These are phyloP conservation scores for Alectoris magna DNA, from an alignment of 2,797 vertebrate genomes.

Conservation along the genomic window DNA sequence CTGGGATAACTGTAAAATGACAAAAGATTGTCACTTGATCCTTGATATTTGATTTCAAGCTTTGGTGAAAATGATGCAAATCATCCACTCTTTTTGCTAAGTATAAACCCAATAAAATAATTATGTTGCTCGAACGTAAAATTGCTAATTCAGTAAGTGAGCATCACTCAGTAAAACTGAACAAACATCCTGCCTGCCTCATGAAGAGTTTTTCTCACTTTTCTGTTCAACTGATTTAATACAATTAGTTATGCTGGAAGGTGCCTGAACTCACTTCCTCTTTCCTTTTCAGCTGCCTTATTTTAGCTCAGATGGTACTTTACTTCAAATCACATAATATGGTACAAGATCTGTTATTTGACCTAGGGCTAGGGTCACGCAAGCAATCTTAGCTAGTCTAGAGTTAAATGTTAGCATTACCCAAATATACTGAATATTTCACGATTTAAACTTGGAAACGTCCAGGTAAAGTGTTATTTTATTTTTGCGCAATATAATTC, in stretches of 20 bases:
- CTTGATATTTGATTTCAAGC: slow-evolving; percentile 18
- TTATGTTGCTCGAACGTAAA: background rate
- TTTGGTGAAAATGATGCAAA: background rate
- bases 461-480: slow-evolving; percentile 43
- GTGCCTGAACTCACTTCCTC: slow-evolving; percentile 65
- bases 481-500: slow-evolving; percentile 19
- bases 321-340: slow-evolving; percentile 54
- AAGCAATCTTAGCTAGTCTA: slow-evolving; percentile 39
- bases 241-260: slow-evolving; percentile 7
- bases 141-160: background rate
- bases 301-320: slow-evolving; percentile 62
- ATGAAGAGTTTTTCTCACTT: slow-evolving; percentile 47
- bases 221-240: slow-evolving; percentile 60
- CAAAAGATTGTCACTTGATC: background rate
- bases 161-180: background rate
- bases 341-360: slow-evolving; percentile 64
- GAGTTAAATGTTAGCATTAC: slow-evolving; percentile 61
- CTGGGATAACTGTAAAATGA: slow-evolving; percentile 5
- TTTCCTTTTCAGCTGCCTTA: slow-evolving; percentile 71
- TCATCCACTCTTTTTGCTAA: background rate
- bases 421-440: slow-evolving; percentile 32
- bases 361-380: slow-evolving; percentile 60
- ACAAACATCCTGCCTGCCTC: slow-evolving; percentile 59
- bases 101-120: background rate
- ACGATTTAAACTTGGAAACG: background rate